A percentile compares a stretch with the other conserved stretches of the same genome.
These are phyloP conservation scores for Gymnosoma rotundatum DNA, from an alignment of 2,888 invertebrate genomes.

Conservation along the genomic window DNA sequence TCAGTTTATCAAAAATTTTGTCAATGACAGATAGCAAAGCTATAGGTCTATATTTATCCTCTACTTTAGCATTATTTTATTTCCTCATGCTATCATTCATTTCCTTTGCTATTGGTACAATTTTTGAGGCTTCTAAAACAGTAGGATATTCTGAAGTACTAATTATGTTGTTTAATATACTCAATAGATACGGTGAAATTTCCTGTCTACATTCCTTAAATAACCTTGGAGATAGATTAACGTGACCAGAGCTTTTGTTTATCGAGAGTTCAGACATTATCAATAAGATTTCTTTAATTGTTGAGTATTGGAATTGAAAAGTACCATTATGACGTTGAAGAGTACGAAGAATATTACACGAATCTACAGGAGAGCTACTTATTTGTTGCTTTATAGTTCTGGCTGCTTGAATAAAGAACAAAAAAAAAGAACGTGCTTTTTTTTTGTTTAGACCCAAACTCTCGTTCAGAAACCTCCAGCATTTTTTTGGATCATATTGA, in stretches of 20 bases:
- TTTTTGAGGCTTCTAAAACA: background rate
- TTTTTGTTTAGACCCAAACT: background rate
- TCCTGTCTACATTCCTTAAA: background rate
- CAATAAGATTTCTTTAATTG: no score
- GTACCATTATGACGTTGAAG: background rate
- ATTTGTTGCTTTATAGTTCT: conserved; percentile 20
- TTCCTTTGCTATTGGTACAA: conserved; percentile 6
- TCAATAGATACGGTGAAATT: background rate
- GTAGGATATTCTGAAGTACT: background rate
- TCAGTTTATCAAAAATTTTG: no score
- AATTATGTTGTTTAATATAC: background rate
- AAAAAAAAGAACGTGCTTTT: background rate
- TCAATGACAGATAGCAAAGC: no score
- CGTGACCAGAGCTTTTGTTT: no score
- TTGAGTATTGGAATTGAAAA: no score
- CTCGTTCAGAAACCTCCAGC: background rate
- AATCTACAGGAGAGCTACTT: background rate
- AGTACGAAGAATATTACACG: background rate
- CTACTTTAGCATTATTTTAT: background rate
- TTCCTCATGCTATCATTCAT: no score
- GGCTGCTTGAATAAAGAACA: conserved; percentile 6
- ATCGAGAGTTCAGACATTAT: no score
- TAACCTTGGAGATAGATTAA: no score
- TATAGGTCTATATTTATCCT: background rate
- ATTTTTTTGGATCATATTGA: conserved; percentile 5